Evolutionary conservation across 2,113 vertebrate genomes (phyloP).

Genomic region (Bubalus kerabau): DNA sequence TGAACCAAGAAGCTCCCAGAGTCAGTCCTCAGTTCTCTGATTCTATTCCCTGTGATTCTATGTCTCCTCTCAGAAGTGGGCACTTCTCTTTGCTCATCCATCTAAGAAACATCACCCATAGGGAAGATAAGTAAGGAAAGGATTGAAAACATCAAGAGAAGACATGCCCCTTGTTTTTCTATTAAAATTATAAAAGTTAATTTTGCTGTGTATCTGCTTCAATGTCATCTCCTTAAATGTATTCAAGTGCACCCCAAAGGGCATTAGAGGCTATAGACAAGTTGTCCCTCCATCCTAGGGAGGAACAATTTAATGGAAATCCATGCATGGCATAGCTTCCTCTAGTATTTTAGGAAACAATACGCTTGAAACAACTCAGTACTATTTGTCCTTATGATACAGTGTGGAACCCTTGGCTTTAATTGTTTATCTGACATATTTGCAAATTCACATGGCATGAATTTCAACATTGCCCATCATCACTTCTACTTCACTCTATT

Average conservation of each 20-base stretch:
- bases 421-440: conserved; percentile 49
- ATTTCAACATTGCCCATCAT: conserved; percentile 31
- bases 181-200: neutral
- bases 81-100: neutral
- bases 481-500: neutral
- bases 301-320: neutral
- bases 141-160: neutral
- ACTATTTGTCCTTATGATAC: conserved; percentile 31
- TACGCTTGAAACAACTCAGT: conserved; percentile 19
- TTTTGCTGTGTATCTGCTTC: neutral
- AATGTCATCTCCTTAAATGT: neutral
- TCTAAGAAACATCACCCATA: neutral
- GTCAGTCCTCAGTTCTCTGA: neutral
- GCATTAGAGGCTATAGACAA: neutral
- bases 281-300: neutral
- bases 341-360: conserved; percentile 32
- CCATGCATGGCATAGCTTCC: neutral
- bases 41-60: neutral
- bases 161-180: neutral
- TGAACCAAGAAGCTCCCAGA: neutral
- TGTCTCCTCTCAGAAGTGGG: neutral
- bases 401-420: conserved; percentile 5
- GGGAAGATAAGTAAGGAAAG: neutral
- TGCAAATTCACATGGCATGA: conserved; percentile 25
- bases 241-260: neutral